Evolutionary conservation across 2,113 vertebrate species (phyloP).

Genomic region (Corvus moneduloides): DNA sequence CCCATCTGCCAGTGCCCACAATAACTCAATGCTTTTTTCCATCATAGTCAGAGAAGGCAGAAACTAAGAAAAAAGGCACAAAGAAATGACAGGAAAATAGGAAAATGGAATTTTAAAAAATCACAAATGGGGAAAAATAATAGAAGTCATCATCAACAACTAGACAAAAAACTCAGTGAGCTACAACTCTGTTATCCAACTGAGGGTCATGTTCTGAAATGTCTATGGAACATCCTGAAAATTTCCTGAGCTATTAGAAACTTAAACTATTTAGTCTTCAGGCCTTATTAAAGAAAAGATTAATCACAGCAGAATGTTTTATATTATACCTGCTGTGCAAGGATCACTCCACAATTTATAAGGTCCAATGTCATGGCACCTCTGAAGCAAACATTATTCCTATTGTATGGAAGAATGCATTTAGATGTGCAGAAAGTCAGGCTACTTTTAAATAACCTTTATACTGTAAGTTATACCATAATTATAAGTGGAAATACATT

Average conservation of each 20-base stretch:
- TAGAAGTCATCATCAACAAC: background rate
- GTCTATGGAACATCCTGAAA: background rate
- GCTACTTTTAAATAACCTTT: background rate
- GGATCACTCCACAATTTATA: background rate
- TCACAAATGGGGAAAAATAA: background rate
- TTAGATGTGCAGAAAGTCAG: background rate
- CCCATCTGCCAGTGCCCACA: background rate
- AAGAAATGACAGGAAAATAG: background rate
- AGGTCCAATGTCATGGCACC: background rate
- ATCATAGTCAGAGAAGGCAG: background rate
- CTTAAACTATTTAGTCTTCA: background rate
- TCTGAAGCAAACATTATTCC: background rate
- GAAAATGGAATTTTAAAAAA: constrained; percentile 1
- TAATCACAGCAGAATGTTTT: background rate
- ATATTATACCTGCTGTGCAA: background rate
- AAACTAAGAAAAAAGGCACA: background rate
- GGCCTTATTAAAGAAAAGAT: constrained; percentile 1
- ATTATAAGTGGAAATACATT: background rate
- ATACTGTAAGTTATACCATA: background rate
- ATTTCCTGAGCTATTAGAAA: constrained; percentile 31
- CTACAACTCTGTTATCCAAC: background rate
- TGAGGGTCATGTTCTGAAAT: constrained; percentile 15
- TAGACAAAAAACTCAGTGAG: background rate
- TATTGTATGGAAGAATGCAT: background rate
- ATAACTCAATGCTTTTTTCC: background rate